Base-by-base conservation (phyloP, 2,797 vertebrate genomes). In the Setipinna tenuifilis region DNA sequence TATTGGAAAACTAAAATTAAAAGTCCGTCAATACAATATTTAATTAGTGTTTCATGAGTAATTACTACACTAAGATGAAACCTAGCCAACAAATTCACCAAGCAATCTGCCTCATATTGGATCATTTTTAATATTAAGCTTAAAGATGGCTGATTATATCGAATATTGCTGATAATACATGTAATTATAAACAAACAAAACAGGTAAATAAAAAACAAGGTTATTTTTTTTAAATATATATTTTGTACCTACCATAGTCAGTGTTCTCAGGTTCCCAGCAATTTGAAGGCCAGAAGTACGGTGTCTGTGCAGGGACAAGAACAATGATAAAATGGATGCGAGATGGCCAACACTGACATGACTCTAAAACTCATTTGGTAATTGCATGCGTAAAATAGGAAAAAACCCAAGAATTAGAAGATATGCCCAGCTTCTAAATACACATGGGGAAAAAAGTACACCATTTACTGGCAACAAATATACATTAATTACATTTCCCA, bases 241-340 rank as follows among this genome's bases (percentile, higher is more conserved):
- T 78, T 7, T 41, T 19, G 7, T 78, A 83, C 89, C 95, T 88
- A 97, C 96, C 96, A 11, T 97, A 97, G 91, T 97, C 96, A 2
- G 96, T 97, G 90, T 97, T 97, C 90, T 97, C 96, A 57, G 96
- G 96, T 91, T 97, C 96, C 96, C 96, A 97, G 93, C 96, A 97
- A 92, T 97, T 97, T 23, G 96, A 97, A 89, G 96, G 96, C 96
- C 96, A 97, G 88, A 97, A 97, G 90, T 97, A 97, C 0, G 96
- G 96, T 88, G 96, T 96, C 96, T 97, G 91, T 54, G 89, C 90
- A 91, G 92, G 35, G 71, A 78, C 71, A 44, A 78, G 1, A 44
- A 19, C 25, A 44, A 17, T 78, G 35, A 19, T n/a, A 78, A 17
- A 19, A 78, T 78, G 35, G 35, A 1, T 41, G 6, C 21, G 17